phyloP scores from a whole-genome alignment of 2,797 vertebrate species.

The Manis pentadactyla region DNA sequence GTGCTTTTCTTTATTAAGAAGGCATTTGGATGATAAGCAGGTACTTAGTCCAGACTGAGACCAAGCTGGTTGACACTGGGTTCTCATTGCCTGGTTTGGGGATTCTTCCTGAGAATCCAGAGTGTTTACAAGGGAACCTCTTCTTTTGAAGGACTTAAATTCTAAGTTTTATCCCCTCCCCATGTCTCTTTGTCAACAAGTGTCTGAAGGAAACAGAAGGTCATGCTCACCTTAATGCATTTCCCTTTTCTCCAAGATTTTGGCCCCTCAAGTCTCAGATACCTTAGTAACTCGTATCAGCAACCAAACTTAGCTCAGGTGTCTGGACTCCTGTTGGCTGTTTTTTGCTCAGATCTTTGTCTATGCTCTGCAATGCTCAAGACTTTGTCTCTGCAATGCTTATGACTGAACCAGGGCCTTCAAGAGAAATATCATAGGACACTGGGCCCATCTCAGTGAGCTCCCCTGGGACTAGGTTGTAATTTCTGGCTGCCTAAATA shows the following conservation, averaged over 20 bases:
- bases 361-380: too few species aligned
- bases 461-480: not conserved
- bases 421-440: not conserved
- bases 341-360: not conserved
- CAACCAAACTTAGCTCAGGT: not conserved
- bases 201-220: not conserved
- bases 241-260: not conserved
- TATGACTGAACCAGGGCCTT: not conserved
- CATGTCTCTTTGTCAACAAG: not conserved
- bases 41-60: not conserved
- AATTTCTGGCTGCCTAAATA: not conserved
- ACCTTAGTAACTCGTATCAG: not conserved
- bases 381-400: too few species aligned
- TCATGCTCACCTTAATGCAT: not conserved
- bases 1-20: not conserved
- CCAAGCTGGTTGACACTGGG: not conserved
- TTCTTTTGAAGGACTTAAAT: not conserved
- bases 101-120: not conserved
- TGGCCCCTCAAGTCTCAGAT: not conserved
- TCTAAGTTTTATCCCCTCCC: not conserved
- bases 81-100: not conserved
- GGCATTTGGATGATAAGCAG: not conserved
- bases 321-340: rapidly evolving
- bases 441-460: not conserved
- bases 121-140: not conserved